Base-by-base conservation (phyloP, 1,140 invertebrate genomes). In the Oscheius sp. region DNA sequence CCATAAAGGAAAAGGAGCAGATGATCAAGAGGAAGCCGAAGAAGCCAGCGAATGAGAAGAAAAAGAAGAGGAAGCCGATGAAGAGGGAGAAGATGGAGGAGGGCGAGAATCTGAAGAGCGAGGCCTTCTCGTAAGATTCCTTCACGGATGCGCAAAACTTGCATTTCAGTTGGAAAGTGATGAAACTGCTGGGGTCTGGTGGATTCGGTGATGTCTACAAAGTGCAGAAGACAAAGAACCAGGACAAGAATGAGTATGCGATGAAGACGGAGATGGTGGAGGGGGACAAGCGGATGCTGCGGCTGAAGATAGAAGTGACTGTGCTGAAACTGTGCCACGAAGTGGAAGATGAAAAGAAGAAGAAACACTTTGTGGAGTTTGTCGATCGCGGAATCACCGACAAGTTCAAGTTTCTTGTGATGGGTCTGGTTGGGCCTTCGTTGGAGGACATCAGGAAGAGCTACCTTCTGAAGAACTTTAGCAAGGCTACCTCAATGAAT, bases 401-500 rank as follows among this genome's bases (percentile, higher is more conserved):
- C n/a, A n/a, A 42, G 10, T 42, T 42, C 38, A 42, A 42, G 63
- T 74, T 70, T 58, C 45, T 74, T 26, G 73, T 74, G 4, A 74
- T 74, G 73, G 59, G 66, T 2, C 68, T 74, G 2, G 73, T 68
- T 29, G 73, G 68, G 2, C 55, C 38, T 3, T 70, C 66, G 31
- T 42, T 74, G 13, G 68, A 61, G 55, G 73, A 74, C 67, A 45
- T 74, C 13, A 52, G 73, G 7, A 68, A 63, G 23, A 58, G 71
- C 13, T 15, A 62, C 31, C 32, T 45, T 31, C 31, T 26, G 18
- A 10, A 59, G 23, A 23, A 20, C 2, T 74, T 74, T 38, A 55
- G 49, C 20, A 61, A 70, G 36, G 20, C 31, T 26, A 74, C 73
- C 1, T 20, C 58, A 3, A 45, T 71, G 18, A 31, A 69, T 32